A percentile compares a stretch with the other conserved stretches of the same genome.
phyloP scores from a whole-genome alignment of 1,140 invertebrate species.

The Drosophila tristis region DNA sequence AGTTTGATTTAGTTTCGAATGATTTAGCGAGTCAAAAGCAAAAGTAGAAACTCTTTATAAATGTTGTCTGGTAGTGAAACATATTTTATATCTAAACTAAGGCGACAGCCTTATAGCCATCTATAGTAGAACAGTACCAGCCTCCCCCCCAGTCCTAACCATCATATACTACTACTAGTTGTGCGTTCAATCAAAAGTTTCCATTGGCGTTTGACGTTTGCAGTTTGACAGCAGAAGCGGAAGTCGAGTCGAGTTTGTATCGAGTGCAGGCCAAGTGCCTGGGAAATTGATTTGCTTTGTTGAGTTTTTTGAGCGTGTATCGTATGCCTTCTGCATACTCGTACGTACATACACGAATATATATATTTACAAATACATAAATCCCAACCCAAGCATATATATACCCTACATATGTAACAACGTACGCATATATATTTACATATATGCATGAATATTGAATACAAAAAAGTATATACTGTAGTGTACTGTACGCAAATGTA shows the following conservation, averaged over 20 bases:
- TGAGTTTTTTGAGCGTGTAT: conserved; percentile 67
- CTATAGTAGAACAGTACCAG: conserved; percentile 23
- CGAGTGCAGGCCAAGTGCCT: conserved; percentile 29
- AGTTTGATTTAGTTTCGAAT: conserved; percentile 37
- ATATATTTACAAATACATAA: conserved; percentile 71
- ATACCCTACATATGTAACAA: conserved; percentile 54
- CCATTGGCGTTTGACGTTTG: conserved; percentile 21
- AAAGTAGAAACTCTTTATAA: conserved; percentile 62
- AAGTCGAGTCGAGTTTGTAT: conserved; percentile 40
- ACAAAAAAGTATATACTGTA: conserved; percentile 23
- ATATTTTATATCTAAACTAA: conserved; percentile 60
- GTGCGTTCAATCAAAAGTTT: conserved; percentile 68
- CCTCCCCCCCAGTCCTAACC: conserved; percentile 1
- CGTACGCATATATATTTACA: conserved; percentile 54
- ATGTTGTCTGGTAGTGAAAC: conserved; percentile 71
- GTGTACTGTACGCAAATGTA: not conserved
- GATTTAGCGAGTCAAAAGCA: not conserved
- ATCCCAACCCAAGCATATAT: conserved; percentile 47
- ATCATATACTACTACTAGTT: conserved; percentile 31
- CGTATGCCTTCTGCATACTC: conserved; percentile 28
- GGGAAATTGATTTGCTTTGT: conserved; percentile 51
- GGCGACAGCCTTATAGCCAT: conserved; percentile 31
- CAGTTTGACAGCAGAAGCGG: conserved; percentile 1
- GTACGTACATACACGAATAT: conserved; percentile 44
- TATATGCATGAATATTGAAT: conserved; percentile 29